Evolutionary conservation across 2,888 invertebrate species (phyloP).

Genomic region (Anaspis maculata): DNA sequence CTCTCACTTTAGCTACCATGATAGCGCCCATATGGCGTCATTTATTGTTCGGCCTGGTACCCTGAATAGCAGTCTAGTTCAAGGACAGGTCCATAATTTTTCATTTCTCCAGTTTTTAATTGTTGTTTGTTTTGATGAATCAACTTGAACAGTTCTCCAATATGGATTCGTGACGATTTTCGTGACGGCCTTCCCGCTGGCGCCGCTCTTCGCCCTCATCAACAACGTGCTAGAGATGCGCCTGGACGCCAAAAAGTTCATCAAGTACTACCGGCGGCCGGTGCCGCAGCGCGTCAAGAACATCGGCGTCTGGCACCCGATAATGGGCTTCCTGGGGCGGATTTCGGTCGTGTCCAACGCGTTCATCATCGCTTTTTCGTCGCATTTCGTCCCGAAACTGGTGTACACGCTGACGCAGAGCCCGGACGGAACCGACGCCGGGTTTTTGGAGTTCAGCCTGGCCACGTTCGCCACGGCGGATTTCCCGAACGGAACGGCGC

Average conservation of each 20-base stretch:
- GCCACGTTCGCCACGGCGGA: constrained; percentile 58
- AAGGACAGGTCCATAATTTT: background rate
- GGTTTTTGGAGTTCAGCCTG: constrained; percentile 62
- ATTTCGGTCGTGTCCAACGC: constrained; percentile 73
- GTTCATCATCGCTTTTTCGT: constrained; percentile 70
- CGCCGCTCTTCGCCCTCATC: constrained; percentile 70
- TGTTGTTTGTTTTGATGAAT: too few relatives aligned
- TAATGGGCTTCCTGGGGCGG: constrained; percentile 65
- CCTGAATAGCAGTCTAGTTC: too few relatives aligned
- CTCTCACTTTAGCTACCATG: too few relatives aligned
- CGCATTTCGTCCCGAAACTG: constrained; percentile 71
- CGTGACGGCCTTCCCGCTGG: constrained; percentile 78
- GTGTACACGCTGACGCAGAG: constrained; percentile 55
- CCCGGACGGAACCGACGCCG: constrained; percentile 44
- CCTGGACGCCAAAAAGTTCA: constrained; percentile 73
- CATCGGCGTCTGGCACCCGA: constrained; percentile 73
- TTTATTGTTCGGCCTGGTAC: too few relatives aligned
- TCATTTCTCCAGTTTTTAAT: background rate
- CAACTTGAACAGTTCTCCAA: constrained; percentile 76
- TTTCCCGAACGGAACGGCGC: constrained; percentile 43
- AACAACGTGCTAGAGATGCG: constrained; percentile 81
- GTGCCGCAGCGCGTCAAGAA: constrained; percentile 64
- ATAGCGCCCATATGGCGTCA: too few relatives aligned
- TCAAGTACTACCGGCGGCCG: constrained; percentile 64
- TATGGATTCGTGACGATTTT: constrained; percentile 82